Conservation (phyloP, 1,140 invertebrate genomes). For the Potamilus streckersoni region DNA sequence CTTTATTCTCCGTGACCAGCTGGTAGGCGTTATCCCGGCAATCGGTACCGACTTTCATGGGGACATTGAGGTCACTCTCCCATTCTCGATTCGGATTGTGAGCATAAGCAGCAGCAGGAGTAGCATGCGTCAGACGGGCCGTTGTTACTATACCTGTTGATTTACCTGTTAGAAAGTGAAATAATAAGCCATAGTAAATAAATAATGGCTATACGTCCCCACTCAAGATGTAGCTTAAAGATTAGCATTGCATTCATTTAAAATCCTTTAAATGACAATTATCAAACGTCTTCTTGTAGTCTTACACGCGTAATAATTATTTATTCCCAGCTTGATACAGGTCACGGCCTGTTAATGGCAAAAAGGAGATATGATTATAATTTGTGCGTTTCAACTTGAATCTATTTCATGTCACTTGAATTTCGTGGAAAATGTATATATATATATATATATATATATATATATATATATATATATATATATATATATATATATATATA, state of each 20-base stretch:
- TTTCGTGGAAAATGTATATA: no score
- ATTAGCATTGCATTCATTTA: not conserved
- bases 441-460: no score
- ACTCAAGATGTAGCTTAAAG: not conserved
- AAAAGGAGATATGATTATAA: no score
- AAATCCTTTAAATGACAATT: not conserved
- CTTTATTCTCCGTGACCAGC: constrained; percentile 39
- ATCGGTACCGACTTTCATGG: constrained; percentile 55
- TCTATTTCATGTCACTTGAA: no score
- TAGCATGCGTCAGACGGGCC: constrained; percentile 91
- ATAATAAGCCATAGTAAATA: not conserved
- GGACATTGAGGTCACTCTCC: constrained; percentile 57
- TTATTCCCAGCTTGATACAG: not conserved
- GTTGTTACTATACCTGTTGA: constrained; percentile 90
- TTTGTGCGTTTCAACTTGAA: no score
- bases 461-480: no score
- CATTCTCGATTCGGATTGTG: constrained; percentile 74
- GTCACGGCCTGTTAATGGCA: no score
- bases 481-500: no score
- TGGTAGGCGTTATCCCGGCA: constrained; percentile 66
- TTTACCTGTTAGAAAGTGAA: constrained; percentile 72
- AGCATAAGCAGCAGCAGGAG: constrained; percentile 87
- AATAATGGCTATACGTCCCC: not conserved
- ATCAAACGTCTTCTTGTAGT: not conserved
- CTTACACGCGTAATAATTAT: not conserved